phyloP scores from a whole-genome alignment of 2,888 invertebrate genomes.

The Stramonita haemastoma region DNA sequence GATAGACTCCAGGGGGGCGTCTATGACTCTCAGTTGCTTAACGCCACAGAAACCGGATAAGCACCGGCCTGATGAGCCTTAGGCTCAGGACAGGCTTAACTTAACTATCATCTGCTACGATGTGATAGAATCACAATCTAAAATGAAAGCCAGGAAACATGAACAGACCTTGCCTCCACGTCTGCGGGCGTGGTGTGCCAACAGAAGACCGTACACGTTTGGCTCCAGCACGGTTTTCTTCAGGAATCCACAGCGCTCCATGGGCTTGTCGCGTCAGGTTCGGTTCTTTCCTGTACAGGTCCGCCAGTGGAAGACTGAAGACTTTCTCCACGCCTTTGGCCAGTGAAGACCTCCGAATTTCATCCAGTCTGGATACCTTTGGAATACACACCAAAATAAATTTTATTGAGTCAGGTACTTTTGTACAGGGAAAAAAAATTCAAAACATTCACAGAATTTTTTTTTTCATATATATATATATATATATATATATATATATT shows the following conservation, averaged over 20 bases:
- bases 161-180: conserved; percentile 62
- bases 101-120: no score
- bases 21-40: no score
- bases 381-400: neutral
- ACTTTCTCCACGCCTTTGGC: conserved; percentile 50
- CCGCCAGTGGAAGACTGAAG: conserved; percentile 49
- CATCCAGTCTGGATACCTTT: conserved; percentile 24
- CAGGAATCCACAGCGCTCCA: conserved; percentile 66
- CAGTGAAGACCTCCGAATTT: conserved; percentile 3
- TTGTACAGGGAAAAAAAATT: neutral
- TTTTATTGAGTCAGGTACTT: neutral
- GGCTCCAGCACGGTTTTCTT: conserved; percentile 67
- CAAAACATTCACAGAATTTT: neutral
- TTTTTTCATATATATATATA: no score
- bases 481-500: no score
- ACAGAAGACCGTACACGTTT: conserved; percentile 58
- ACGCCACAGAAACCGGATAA: no score
- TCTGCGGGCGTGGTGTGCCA: conserved; percentile 62
- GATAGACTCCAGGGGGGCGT: no score
- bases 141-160: neutral
- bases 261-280: conserved; percentile 51
- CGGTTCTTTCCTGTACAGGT: conserved; percentile 62
- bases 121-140: no score
- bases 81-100: no score
- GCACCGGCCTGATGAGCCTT: no score